Base-by-base conservation (phyloP, 2,113 vertebrate species). In the Epinephelus fuscoguttatus region DNA sequence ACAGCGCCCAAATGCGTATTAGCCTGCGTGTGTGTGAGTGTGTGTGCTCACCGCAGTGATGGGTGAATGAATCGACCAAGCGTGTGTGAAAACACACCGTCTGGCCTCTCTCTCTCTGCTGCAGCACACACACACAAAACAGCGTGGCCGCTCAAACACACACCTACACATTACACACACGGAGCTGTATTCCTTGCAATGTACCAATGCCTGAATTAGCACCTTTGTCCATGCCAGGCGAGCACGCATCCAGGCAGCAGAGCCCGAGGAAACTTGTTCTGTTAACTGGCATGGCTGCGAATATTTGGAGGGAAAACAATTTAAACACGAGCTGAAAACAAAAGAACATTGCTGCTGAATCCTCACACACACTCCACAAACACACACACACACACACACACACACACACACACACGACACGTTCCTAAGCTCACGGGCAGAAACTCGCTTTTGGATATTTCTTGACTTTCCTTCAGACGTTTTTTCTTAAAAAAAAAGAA, bases 41-140 rank as follows among this genome's bases (percentile, higher is more conserved):
- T 57, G 82, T 57, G 78, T 23, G 83, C 57, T 79, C 77, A 78
- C 63, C 23, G 57, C 76, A 49, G 83, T 23, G 75, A 86, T 63
- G 84, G 85, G 68, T 92, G 92, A 93, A 92, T 87, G 90, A 88
- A 91, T 86, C 72, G 66, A 82, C 89, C 75, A 68, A 86, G 86
- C 78, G 74, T 90, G 88, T 90, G 85, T 89, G 83, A 90, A 84
- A 88, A 88, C 79, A 72, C 62, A 19, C 82, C 52, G 84, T 88
- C 87, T 92, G 86, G 89, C 78, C 78, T 78, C 80, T 7, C 74
- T 30, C 45, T 17, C 61, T 49, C 72, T 67, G n/a, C 74, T 49
- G 57, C 80, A 61, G 72, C 74, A 72, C 78, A 18, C 64, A 78
- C 30, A 79, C 81, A 73, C 42, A 71, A 63, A 73, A 4, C 60